Conservation (phyloP, 2,797 vertebrate species). For the Enteromius anoplus region DNA sequence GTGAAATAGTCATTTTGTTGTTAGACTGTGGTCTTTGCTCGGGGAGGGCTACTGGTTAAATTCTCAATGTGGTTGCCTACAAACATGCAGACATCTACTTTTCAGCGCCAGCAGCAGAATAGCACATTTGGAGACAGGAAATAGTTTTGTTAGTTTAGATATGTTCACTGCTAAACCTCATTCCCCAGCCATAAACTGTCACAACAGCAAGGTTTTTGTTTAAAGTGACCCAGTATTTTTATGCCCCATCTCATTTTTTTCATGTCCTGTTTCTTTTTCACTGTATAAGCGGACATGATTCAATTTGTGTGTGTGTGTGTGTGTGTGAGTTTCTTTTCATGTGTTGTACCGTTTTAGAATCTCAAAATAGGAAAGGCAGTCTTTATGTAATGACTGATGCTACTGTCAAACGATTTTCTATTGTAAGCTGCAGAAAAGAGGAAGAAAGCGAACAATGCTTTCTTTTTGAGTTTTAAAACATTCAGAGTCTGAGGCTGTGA, state of each 20-base stretch:
- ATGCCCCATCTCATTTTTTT: background rate
- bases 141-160: background rate
- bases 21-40: background rate
- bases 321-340: slow-evolving; percentile 9
- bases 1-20: background rate
- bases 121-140: background rate
- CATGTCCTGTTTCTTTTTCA: slow-evolving; percentile 4
- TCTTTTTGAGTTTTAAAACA: slow-evolving; percentile 15
- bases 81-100: background rate
- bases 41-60: background rate
- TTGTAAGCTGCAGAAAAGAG: slow-evolving; percentile 18
- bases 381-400: slow-evolving; percentile 47
- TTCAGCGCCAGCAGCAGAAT: background rate
- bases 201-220: slow-evolving; percentile 8
- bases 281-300: slow-evolving; percentile 4
- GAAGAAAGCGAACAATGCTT: slow-evolving; percentile 19
- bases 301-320: slow-evolving; percentile 13
- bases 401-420: slow-evolving; percentile 36
- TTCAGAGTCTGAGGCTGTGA: slow-evolving; percentile 11
- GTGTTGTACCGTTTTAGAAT: background rate
- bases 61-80: background rate
- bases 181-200: slow-evolving; percentile 6
- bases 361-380: slow-evolving; percentile 21
- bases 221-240: slow-evolving; percentile 28
- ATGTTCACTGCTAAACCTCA: slow-evolving; percentile 2